Percentiles rank a stretch among this genome's conserved stretches.
Conservation (phyloP, 2,888 invertebrate species). For the Temnothorax unifasciatus region DNA sequence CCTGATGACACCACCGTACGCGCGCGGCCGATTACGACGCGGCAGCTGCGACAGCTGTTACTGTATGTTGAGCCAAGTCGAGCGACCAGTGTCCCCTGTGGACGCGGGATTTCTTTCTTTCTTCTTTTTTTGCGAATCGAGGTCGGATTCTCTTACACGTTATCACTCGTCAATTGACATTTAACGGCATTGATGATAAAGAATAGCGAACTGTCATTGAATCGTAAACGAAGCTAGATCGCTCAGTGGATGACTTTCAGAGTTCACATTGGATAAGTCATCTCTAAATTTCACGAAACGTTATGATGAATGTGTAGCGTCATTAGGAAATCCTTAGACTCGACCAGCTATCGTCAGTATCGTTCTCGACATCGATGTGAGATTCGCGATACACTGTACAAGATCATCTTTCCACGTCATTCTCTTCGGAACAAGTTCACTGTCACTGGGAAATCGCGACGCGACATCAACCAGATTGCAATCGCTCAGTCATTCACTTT, state of each 20-base stretch:
- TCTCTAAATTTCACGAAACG: background rate
- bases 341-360: background rate
- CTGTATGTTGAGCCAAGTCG: slow-evolving; percentile 52
- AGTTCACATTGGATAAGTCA: background rate
- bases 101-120: background rate
- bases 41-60: slow-evolving; percentile 74
- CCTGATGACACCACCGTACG: slow-evolving; percentile 59
- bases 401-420: slow-evolving; percentile 29
- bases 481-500: slow-evolving; percentile 31
- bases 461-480: slow-evolving; percentile 33
- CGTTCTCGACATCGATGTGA: background rate
- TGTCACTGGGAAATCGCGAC: slow-evolving; percentile 47
- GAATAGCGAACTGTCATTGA: background rate
- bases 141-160: background rate
- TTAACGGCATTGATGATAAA: background rate
- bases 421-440: slow-evolving; percentile 53
- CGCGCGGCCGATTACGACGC: slow-evolving; percentile 62
- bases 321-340: background rate
- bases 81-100: slow-evolving; percentile 10
- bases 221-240: background rate
- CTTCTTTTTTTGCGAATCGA: background rate
- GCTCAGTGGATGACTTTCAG: background rate
- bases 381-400: background rate
- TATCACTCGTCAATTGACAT: background rate
- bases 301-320: background rate